Evolutionary conservation across 2,113 vertebrate species (phyloP), one percentile per base, ranked within the genome.

Genomic region (Antechinus flavipes): DNA sequence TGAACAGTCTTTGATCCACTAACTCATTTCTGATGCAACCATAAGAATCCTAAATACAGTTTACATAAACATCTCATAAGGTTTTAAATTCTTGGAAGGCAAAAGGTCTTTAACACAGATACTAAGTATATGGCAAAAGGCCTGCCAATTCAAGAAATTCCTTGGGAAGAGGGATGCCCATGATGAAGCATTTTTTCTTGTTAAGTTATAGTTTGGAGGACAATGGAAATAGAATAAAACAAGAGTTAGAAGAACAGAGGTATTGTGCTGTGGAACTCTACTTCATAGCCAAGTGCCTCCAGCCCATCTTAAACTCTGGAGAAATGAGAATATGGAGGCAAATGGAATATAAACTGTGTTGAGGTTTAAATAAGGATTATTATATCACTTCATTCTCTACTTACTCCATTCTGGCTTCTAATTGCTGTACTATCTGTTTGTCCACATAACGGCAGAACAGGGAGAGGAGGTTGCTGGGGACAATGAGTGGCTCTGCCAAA

Each of bases 401-500:
- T 99, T 98, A 99, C 99, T 99, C 98, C 98, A 99, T 99, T 98
- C 99, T 99, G 98, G 98, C 99, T 97, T 99, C 99, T 58, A 99
- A 98, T 96, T 99, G 99, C 97, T 99, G 98, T 91, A 99, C 96
- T 0, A 99, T 99, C 54, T 99, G 99, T 96, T 99, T 99, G 98
- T 99, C 99, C 98, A 99, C 98, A 91, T 99, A 99, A 54, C 99
- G 99, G 96, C 99, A 99, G 98, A 99, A 99, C 84, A 99, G 99
- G 0, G 99, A 99, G 55, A 99, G 99, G 47, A 99, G 98, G 98
- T 99, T 99, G 90, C 99, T 99, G 35, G 99, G 99, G 76, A 99
- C 97, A 92, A 99, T 98, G 2, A 99, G 98, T 0, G 99, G 99
- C 97, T 99, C 99, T 89, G 99, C 99, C 97, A 99, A 97, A 0